These are phyloP conservation scores for Beroe ovata DNA, from an alignment of 37 sponge, comb jelly and placozoan species.

Conservation along the genomic window DNA sequence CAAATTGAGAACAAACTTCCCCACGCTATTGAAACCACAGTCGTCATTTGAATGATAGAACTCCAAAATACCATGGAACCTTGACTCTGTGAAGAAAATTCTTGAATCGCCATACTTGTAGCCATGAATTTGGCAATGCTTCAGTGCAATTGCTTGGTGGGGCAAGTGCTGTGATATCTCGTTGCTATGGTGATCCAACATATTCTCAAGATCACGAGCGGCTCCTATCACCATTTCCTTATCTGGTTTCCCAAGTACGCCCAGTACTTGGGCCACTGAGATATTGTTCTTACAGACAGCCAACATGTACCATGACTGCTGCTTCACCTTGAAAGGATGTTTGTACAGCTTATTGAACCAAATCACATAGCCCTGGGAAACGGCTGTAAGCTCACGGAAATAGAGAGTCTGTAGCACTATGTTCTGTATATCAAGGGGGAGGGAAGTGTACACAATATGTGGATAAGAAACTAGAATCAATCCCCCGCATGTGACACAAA, in stretches of 20 bases:
- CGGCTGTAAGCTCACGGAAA: constrained; percentile 9
- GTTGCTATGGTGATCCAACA: constrained; percentile 9
- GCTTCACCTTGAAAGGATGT: constrained; percentile 17
- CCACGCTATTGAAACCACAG: background rate
- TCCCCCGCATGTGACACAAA: constrained; percentile 45
- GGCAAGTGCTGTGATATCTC: constrained; percentile 44
- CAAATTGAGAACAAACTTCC: constrained; percentile 11
- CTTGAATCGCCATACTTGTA: constrained; percentile 42
- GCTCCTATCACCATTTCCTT: constrained; percentile 18
- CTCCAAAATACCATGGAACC: constrained; percentile 24
- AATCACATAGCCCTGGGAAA: constrained; percentile 27
- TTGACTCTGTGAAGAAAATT: background rate
- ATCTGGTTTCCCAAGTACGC: constrained; percentile 35
- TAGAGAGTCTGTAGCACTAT: constrained; percentile 44
- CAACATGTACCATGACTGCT: constrained; percentile 39
- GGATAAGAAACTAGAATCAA: constrained; percentile 34
- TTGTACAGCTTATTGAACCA: constrained; percentile 59
- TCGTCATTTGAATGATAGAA: constrained; percentile 10
- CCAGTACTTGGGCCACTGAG: background rate
- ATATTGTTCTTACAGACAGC: constrained; percentile 29
- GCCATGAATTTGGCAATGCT: background rate
- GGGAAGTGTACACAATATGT: constrained; percentile 38
- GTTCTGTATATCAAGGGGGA: background rate
- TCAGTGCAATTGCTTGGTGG: background rate
- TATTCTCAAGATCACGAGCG: constrained; percentile 13